Conservation (phyloP, 1,140 invertebrate species). For the Drosophila elegans region DNA sequence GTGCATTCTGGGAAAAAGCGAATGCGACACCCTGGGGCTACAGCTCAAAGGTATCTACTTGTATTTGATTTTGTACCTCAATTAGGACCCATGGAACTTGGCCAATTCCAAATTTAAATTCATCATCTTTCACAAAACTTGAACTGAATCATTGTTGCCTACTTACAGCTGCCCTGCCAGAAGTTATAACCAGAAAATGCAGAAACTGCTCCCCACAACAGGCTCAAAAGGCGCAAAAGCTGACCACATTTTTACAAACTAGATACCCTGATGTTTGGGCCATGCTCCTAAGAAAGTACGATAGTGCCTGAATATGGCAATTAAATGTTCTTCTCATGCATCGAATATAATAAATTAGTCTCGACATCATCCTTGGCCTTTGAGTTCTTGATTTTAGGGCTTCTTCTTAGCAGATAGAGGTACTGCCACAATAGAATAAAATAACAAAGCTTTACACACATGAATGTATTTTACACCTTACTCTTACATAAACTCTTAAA, state of each 20-base stretch:
- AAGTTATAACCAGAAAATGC: slow-evolving; percentile 86
- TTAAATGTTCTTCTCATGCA: slow-evolving; percentile 39
- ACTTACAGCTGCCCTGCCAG: slow-evolving; percentile 85
- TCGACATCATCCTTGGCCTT: slow-evolving; percentile 14
- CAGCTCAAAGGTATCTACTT: slow-evolving; percentile 85
- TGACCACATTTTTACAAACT: slow-evolving; percentile 85
- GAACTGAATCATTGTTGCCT: background rate
- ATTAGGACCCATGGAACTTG: background rate
- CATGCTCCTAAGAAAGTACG: slow-evolving; percentile 85
- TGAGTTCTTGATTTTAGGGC: background rate
- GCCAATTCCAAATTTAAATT: too few relatives aligned
- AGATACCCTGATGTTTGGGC: slow-evolving; percentile 86
- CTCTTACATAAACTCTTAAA: slow-evolving; percentile 56
- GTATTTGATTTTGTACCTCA: background rate
- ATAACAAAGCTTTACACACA: slow-evolving; percentile 22
- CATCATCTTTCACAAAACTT: background rate
- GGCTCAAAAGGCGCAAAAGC: slow-evolving; percentile 85
- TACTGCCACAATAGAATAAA: background rate
- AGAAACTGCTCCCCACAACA: slow-evolving; percentile 85
- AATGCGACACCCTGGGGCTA: slow-evolving; percentile 85
- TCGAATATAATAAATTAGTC: slow-evolving; percentile 44
- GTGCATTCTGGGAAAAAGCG: slow-evolving; percentile 85
- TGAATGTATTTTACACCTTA: slow-evolving; percentile 62
- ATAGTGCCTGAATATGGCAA: slow-evolving; percentile 61
- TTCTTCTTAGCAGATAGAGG: background rate